Evolutionary conservation across 23 tunicate genomes (phyloP).

Genomic region (Trididemnum nubilum): DNA sequence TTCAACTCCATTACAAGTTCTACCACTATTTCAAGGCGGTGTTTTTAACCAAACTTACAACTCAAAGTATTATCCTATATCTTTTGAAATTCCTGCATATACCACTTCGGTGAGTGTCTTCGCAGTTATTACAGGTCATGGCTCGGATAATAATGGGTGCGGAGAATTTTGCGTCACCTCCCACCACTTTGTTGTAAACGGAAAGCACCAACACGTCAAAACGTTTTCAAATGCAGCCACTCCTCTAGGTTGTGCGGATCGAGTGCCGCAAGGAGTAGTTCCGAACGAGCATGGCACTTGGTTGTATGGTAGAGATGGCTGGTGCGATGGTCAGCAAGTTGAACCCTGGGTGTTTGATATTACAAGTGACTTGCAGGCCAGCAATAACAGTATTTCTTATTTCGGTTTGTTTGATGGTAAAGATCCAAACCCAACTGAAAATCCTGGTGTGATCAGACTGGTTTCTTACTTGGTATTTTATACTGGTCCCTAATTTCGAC

Average conservation of each 20-base stretch:
- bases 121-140: constrained; percentile 67
- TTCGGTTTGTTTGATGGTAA: constrained; percentile 46
- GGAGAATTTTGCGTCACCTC: constrained; percentile 65
- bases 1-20: constrained; percentile 2
- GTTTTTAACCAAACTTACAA: constrained; percentile 47
- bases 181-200: constrained; percentile 40
- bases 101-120: constrained; percentile 11
- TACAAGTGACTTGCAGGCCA: constrained; percentile 1
- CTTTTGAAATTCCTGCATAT: not conserved
- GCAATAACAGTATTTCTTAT: constrained; percentile 35
- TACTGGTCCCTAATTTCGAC: no score
- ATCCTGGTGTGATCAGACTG: constrained; percentile 30
- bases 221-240: constrained; percentile 65
- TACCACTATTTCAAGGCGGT: constrained; percentile 54
- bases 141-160: constrained; percentile 54
- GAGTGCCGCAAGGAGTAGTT: constrained; percentile 54
- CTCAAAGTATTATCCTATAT: constrained; percentile 36
- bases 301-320: constrained; percentile 73
- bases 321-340: constrained; percentile 71
- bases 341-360: constrained; percentile 63
- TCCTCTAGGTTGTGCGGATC: constrained; percentile 59
- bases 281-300: constrained; percentile 77
- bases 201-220: constrained; percentile 11
- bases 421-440: constrained; percentile 53
- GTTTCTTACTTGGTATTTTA: constrained; percentile 25